Base-by-base conservation (phyloP, 1,140 invertebrate species). In the Plodia interpunctella region DNA sequence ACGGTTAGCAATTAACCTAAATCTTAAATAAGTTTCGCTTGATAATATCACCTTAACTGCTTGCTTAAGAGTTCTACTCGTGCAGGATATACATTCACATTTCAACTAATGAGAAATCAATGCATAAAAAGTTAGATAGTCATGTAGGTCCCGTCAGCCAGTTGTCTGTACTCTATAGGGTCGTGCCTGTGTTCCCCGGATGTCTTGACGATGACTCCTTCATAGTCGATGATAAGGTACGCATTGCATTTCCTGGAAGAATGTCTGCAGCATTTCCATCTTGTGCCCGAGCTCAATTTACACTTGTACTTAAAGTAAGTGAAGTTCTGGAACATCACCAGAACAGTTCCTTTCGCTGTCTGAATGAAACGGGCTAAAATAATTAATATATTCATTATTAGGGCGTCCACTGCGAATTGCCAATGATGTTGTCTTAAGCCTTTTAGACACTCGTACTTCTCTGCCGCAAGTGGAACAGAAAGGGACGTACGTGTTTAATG, bases 161-260 rank as follows among this genome's bases (percentile, higher is more conserved):
- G 13, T 6, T 25, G 28, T 13, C 65, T 61, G 51, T 72, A 68
- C 2, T 15, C 55, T 0, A 62, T 60, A 18, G 59, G 57, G 0
- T 51, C 17, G 19, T 74, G 72, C 0, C 57, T 19, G 10, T 74
- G 72, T 19, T 63, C 68, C 9, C 65, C 68, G 0, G 66, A 32
- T 0, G 25, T 28, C 28, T 63, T 68, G 0, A 68, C 49, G 2
- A 66, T 57, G 10, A 50, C 38, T 5, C 65, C 60, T 10, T 63
- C 50, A 0, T 64, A 9, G 11, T 21, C 52, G 0, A 72, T 28
- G 10, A 69, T 25, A 8, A 72, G 35, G 18, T 64, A 58, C 2
- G 70, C 66, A 2, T 56, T 32, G 30, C 70, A 72, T 11, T 49
- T 55, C 1, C 54, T 54, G 0, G 54, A 59, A 0, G 55, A 55